phyloP scores from a whole-genome alignment of 30 jellyfish, hydroid and myxozoan genomes.

The Pseudorhiza aurosa region DNA sequence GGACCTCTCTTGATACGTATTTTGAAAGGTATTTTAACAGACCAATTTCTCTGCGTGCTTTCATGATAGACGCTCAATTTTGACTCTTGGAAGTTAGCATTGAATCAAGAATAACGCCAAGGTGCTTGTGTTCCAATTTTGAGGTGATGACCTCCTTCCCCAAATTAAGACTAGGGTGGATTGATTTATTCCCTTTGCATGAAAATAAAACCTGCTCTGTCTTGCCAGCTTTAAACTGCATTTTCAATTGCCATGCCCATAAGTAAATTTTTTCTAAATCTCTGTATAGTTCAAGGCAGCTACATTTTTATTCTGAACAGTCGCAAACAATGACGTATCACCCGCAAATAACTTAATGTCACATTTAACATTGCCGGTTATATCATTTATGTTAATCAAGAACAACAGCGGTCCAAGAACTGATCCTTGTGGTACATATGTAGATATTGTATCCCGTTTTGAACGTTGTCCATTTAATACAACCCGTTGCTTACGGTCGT shows the following conservation, averaged over 20 bases:
- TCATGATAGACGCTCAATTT: conserved; percentile 1
- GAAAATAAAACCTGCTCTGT: conserved; percentile 11
- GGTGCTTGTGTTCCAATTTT: conserved; percentile 25
- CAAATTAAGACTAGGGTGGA: conserved; percentile 4
- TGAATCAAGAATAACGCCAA: conserved; percentile 13
- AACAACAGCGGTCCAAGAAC: conserved; percentile 51
- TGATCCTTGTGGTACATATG: conserved; percentile 56
- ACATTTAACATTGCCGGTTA: conserved; percentile 24
- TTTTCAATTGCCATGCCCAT: conserved; percentile 64
- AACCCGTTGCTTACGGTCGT: conserved; percentile 52
- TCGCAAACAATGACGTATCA: conserved; percentile 35
- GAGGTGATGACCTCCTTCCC: conserved; percentile 6
- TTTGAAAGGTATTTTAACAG: conserved; percentile 15
- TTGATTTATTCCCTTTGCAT: conserved; percentile 3
- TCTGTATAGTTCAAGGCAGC: conserved; percentile 37
- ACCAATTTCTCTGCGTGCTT: conserved; percentile 19
- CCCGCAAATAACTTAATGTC: conserved; percentile 42
- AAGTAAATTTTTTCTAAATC: conserved; percentile 28
- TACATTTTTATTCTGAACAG: conserved; percentile 35
- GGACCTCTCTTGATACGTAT: conserved; percentile 46
- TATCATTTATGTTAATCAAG: conserved; percentile 37
- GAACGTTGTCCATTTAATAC: conserved; percentile 51
- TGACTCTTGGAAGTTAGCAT: conserved; percentile 16
- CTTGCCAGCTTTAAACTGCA: conserved; percentile 32
- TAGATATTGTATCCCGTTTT: conserved; percentile 28